These are phyloP conservation scores for Thera britannica DNA, from an alignment of 2,888 invertebrate genomes.

Conservation along the genomic window DNA sequence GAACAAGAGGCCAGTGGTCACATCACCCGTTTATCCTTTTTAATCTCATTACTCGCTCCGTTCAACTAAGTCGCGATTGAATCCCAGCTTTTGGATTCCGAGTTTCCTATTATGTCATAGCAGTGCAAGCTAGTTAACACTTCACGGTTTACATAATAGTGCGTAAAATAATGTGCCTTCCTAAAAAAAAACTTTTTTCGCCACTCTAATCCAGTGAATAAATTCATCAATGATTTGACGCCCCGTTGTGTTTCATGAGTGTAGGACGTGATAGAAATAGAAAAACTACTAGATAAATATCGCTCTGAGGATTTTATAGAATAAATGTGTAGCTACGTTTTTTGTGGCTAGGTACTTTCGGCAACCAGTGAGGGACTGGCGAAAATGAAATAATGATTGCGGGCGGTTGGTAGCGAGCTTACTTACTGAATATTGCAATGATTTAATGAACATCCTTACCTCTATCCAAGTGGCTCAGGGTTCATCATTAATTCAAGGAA, in stretches of 20 bases:
- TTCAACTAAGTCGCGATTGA: background rate
- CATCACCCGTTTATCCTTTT: background rate
- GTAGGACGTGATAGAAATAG: background rate
- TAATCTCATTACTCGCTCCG: constrained; percentile 4
- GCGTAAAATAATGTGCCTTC: background rate
- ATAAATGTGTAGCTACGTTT: background rate
- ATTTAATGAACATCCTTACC: constrained; percentile 40
- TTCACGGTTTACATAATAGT: background rate
- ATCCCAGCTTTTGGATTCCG: constrained; percentile 26
- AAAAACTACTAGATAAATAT: too few relatives aligned
- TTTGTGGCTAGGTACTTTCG: constrained; percentile 27
- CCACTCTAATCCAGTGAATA: too few relatives aligned
- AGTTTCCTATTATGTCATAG: constrained; percentile 36
- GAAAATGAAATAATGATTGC: constrained; percentile 38
- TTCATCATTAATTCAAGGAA: constrained; percentile 34
- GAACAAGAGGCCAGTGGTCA: background rate
- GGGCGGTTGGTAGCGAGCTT: constrained; percentile 26
- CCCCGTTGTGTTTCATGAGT: too few relatives aligned
- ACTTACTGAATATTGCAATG: constrained; percentile 41
- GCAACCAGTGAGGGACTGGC: constrained; percentile 20
- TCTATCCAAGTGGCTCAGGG: constrained; percentile 32
- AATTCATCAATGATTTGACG: too few relatives aligned
- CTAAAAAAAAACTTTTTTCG: too few relatives aligned
- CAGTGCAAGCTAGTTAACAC: constrained; percentile 16
- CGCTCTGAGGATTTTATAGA: background rate